Conservation (phyloP, 2,113 vertebrate species). For the Gallinago jamesoni region DNA sequence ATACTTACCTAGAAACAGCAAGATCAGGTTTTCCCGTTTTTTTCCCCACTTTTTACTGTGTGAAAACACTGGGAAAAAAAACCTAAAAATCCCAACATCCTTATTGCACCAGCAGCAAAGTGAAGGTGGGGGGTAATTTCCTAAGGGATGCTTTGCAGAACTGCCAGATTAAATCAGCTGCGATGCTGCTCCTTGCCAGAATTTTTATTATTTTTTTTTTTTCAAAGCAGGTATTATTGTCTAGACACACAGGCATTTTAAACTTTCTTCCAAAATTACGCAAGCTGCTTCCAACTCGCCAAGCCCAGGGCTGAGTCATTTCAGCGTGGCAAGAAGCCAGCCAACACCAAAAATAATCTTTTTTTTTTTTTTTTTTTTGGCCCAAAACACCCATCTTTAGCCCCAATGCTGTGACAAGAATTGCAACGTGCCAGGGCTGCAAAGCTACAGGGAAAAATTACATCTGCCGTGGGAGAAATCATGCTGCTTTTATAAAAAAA, state of each 20-base stretch:
- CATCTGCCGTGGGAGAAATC: fast-evolving
- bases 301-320: background rate
- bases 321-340: fast-evolving
- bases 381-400: background rate
- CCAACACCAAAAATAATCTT: background rate
- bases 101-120: background rate
- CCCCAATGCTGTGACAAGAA: fast-evolving
- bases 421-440: fast-evolving
- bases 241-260: slow-evolving; percentile 1
- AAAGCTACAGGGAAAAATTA: background rate
- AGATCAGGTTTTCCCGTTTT: background rate
- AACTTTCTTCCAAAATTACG: background rate
- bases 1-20: background rate
- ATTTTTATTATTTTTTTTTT: background rate
- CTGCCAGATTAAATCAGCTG: background rate
- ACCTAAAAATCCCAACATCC: too few relatives aligned
- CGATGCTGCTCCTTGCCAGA: background rate
- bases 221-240: background rate
- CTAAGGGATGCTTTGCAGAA: background rate
- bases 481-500: background rate
- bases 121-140: background rate
- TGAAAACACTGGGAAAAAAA: background rate
- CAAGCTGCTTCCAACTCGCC: background rate
- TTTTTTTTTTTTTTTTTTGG: background rate
- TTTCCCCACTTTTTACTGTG: background rate